Evolutionary conservation across 2,113 vertebrate genomes (phyloP).

Genomic region (Perca schrenkii): DNA sequence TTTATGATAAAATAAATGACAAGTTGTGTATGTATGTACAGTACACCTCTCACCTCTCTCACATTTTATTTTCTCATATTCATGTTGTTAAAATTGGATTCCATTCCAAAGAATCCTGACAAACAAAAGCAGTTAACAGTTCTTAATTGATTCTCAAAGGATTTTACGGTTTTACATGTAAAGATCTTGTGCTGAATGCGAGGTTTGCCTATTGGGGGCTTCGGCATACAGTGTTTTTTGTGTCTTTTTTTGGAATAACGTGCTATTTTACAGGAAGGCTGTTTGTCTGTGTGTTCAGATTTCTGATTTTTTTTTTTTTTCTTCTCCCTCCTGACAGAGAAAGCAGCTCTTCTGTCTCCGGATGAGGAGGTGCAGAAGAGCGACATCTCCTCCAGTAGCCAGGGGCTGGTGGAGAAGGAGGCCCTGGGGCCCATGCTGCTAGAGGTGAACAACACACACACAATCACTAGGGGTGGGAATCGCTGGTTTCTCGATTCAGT

Average conservation of each 20-base stretch:
- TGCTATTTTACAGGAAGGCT: background rate
- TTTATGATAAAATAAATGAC: background rate
- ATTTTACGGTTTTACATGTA: background rate
- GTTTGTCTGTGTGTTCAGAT: background rate
- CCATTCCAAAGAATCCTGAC: background rate
- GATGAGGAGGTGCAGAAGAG: constrained; percentile 96
- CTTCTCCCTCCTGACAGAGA: constrained; percentile 80
- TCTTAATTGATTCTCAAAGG: background rate
- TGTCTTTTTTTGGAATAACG: background rate
- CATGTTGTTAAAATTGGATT: background rate
- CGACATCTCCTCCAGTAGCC: constrained; percentile 96
- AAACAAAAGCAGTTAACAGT: background rate
- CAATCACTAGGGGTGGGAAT: too few species aligned
- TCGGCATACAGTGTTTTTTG: background rate
- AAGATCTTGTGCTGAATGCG: background rate
- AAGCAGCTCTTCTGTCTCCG: constrained; percentile 82
- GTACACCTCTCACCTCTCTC: background rate
- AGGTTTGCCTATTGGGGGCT: background rate
- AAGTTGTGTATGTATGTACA: too few species aligned
- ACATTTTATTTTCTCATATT: background rate
- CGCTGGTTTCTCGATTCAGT: too few species aligned
- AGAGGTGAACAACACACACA: constrained; percentile 61
- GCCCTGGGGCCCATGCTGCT: constrained; percentile 85
- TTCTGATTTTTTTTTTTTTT: background rate
- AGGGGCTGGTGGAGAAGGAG: constrained; percentile 94